These are phyloP conservation scores for Chaetodon auriga DNA, from an alignment of 2,113 vertebrate genomes.

Conservation along the genomic window DNA sequence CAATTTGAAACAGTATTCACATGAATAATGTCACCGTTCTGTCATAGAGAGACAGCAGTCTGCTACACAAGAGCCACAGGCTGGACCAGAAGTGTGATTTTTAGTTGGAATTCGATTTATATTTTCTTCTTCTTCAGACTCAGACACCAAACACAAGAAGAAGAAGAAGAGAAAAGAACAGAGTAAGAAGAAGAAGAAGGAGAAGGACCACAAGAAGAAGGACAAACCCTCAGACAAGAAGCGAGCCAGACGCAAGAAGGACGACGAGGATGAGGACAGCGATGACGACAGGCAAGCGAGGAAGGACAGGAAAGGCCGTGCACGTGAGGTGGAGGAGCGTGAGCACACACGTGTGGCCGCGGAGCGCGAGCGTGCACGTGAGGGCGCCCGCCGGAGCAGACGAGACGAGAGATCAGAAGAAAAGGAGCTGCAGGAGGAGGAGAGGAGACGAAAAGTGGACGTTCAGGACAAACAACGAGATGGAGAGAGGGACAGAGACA, in stretches of 20 bases:
- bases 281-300: conserved; percentile 10
- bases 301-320: conserved; percentile 38
- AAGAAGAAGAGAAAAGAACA: conserved; percentile 68
- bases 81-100: too few species aligned
- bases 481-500: conserved; percentile 62
- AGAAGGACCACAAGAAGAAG: conserved; percentile 27
- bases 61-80: background rate
- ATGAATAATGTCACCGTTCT: background rate
- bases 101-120: background rate
- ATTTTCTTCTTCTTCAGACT: conserved; percentile 56
- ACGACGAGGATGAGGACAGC: conserved; percentile 22
- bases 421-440: conserved; percentile 48
- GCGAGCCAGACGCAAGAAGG: conserved; percentile 7
- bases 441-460: conserved; percentile 52
- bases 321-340: background rate
- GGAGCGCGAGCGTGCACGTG: background rate
- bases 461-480: conserved; percentile 17
- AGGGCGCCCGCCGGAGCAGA: conserved; percentile 13
- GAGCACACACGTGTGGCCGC: background rate
- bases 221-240: conserved; percentile 51
- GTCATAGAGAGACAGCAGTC: background rate
- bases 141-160: conserved; percentile 66
- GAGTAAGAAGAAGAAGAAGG: conserved; percentile 41
- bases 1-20: background rate
- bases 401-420: conserved; percentile 36